phyloP scores from a whole-genome alignment of 2,113 vertebrate genomes.

The Scolopax mira region DNA sequence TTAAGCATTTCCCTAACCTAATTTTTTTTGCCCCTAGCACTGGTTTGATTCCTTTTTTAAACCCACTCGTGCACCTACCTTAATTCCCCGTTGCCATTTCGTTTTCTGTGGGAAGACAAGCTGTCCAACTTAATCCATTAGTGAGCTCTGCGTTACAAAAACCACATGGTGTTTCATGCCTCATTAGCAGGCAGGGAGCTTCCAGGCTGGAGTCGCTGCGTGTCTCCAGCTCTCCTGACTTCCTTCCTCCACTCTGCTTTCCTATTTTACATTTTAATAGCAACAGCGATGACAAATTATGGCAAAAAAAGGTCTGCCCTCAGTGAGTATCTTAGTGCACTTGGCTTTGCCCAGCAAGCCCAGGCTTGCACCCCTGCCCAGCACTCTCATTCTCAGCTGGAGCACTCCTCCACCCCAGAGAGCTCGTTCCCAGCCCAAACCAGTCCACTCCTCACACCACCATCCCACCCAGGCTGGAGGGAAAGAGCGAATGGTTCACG shows the following conservation, averaged over 20 bases:
- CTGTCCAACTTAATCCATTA: conserved; percentile 24
- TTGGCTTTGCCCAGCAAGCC: neutral
- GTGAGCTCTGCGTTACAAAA: conserved; percentile 13
- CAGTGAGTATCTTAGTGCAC: neutral
- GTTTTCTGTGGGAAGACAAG: neutral
- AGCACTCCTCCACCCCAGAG: neutral
- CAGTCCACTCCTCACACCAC: neutral
- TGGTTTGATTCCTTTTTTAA: neutral
- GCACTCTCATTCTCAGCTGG: neutral
- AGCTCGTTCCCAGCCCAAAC: neutral
- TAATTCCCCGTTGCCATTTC: neutral
- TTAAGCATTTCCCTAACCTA: neutral
- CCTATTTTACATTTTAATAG: neutral
- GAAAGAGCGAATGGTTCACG: neutral
- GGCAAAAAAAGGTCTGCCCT: neutral
- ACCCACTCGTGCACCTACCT: neutral
- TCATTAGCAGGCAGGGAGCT: conserved; percentile 50
- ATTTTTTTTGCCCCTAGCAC: neutral
- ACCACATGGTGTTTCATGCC: conserved; percentile 24
- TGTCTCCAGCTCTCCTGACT: neutral
- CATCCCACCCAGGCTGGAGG: neutral
- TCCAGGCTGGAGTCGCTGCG: neutral
- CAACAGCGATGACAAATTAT: neutral
- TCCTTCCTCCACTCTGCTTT: neutral
- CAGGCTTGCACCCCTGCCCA: neutral